These are phyloP conservation scores for Microchrysa polita DNA, from an alignment of 2,888 invertebrate genomes.

Conservation along the genomic window DNA sequence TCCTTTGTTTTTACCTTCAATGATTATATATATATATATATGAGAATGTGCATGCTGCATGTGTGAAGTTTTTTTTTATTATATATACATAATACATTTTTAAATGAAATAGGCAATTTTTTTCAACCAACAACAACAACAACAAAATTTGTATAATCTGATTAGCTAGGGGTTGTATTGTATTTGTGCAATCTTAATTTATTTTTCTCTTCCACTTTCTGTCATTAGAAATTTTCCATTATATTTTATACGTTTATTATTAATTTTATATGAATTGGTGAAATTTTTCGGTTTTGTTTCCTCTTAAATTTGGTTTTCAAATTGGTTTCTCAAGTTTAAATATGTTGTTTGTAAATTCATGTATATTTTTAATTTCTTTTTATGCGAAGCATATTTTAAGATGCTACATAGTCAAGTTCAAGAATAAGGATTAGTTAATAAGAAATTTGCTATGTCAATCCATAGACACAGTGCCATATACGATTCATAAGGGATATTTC, in stretches of 20 bases:
- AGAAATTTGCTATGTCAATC: no score
- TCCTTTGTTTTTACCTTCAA: constrained; percentile 56
- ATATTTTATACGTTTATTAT: no score
- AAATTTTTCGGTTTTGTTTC: constrained; percentile 27
- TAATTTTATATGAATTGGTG: constrained; percentile 31
- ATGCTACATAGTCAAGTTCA: no score
- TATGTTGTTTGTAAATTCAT: no score
- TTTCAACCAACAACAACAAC: no score
- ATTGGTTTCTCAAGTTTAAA: no score
- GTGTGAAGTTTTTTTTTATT: constrained; percentile 47
- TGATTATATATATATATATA: no score
- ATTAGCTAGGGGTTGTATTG: constrained; percentile 49
- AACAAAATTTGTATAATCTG: constrained; percentile 46
- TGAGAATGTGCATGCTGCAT: constrained; percentile 56
- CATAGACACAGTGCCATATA: no score
- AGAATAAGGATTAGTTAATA: no score
- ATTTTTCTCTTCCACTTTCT: constrained; percentile 49
- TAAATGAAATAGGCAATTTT: no score
- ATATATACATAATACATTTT: constrained; percentile 27
- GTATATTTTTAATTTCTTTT: constrained; percentile 45
- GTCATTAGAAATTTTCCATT: constrained; percentile 39
- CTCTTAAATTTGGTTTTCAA: constrained; percentile 33
- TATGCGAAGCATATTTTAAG: constrained; percentile 4
- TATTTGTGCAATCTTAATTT: constrained; percentile 46
- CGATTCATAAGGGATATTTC: no score